Evolutionary conservation across 2,888 invertebrate species (phyloP).

Genomic region (Pasiphila rectangulata): DNA sequence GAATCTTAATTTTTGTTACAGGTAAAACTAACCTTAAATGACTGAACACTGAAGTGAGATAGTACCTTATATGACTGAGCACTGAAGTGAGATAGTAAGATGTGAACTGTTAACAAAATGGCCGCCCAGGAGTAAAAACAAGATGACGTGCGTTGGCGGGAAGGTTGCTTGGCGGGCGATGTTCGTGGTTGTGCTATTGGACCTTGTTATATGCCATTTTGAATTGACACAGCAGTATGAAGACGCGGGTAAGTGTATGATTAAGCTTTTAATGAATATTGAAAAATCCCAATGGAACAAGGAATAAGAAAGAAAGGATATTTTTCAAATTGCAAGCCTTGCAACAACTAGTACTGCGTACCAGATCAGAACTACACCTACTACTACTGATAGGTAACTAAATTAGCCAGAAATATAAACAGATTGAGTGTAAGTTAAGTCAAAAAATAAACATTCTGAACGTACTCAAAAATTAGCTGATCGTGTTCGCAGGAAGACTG

Average conservation of each 20-base stretch:
- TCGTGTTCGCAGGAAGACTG: too few relatives aligned
- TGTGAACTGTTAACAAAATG: slow-evolving; percentile 46
- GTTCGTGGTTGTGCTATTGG: slow-evolving; percentile 49
- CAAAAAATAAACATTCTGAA: too few relatives aligned
- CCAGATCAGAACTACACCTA: too few relatives aligned
- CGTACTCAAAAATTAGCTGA: too few relatives aligned
- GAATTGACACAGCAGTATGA: slow-evolving; percentile 57
- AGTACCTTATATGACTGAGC: slow-evolving; percentile 23
- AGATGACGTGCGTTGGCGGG: slow-evolving; percentile 63
- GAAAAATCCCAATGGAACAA: too few relatives aligned
- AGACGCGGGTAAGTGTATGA: slow-evolving; percentile 56
- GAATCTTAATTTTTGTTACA: slow-evolving; percentile 41
- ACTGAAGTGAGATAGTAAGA: slow-evolving; percentile 32
- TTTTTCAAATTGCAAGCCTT: too few relatives aligned
- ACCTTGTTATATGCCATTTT: slow-evolving; percentile 51
- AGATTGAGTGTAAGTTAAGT: too few relatives aligned
- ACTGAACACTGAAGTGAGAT: slow-evolving; percentile 29
- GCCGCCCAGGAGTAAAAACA: slow-evolving; percentile 46
- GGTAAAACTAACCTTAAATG: slow-evolving; percentile 33
- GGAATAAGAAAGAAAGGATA: too few relatives aligned
- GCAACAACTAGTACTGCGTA: too few relatives aligned
- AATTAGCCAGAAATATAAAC: too few relatives aligned
- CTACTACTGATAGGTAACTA: too few relatives aligned
- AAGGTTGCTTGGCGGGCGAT: slow-evolving; percentile 52
- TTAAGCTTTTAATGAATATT: background rate